phyloP scores from a whole-genome alignment of 92 coral and sea anemone genomes.

The Palythoa grandiflora region DNA sequence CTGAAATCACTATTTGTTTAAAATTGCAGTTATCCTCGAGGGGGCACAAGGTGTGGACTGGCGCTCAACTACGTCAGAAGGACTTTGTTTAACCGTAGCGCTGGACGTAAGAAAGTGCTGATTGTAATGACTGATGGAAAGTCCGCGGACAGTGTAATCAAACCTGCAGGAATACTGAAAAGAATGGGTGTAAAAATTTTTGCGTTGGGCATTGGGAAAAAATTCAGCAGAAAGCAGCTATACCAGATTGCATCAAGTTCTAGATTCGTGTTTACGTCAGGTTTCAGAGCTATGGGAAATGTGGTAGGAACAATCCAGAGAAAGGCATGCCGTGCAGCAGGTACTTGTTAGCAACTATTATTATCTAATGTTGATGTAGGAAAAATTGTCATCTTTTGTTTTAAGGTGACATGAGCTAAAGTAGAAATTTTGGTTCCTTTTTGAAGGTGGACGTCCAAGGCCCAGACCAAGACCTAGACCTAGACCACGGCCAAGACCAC shows the following conservation, averaged over 20 bases:
- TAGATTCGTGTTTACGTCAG: conserved; percentile 74
- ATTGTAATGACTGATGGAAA: conserved; percentile 87
- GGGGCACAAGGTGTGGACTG: conserved; percentile 49
- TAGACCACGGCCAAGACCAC: neutral
- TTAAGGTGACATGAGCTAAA: neutral
- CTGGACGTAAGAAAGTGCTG: conserved; percentile 58
- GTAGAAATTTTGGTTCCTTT: neutral
- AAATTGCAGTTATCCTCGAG: conserved; percentile 41
- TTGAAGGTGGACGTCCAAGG: neutral
- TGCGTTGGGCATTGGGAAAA: conserved; percentile 86
- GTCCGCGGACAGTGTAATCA: conserved; percentile 69
- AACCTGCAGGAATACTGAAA: conserved; percentile 71
- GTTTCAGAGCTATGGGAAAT: conserved; percentile 9
- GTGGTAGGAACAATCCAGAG: conserved; percentile 1
- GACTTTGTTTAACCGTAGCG: conserved; percentile 20
- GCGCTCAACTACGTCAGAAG: conserved; percentile 22
- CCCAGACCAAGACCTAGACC: neutral
- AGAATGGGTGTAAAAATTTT: conserved; percentile 83
- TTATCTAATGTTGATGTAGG: no score
- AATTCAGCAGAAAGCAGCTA: conserved; percentile 80
- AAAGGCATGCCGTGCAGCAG: conserved; percentile 9
- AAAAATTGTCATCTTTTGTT: no score
- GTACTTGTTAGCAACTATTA: neutral
- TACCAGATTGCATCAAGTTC: conserved; percentile 76
- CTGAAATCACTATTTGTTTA: neutral